Evolutionary conservation across 2,888 invertebrate species (phyloP), one percentile per base, ranked within the genome.

Genomic region (Caenorhabditis afra): DNA sequence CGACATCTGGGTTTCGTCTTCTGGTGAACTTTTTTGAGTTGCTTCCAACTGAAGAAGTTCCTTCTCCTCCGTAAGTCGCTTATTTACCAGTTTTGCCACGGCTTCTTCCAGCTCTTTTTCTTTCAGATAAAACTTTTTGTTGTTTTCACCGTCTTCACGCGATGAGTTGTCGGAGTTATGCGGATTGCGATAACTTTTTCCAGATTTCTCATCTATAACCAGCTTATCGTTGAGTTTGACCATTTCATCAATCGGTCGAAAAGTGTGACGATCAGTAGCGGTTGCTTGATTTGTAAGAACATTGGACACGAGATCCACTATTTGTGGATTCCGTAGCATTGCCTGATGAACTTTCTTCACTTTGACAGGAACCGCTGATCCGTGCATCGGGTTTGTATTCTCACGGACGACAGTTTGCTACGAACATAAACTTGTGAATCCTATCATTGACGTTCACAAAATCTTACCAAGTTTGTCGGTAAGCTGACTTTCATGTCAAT

Each of bases 391-490:
- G 20, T 82, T 81, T 4, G 77, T 75, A 12, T 77, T 70, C 37
- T 58, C 64, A 16, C 80, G 59, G 37, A 81, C 71, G 7, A 37
- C 73, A 22, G 76, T 68, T 67, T 71, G 66, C 76, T 80, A 71
- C n/a, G 7, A 75, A 79, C 23, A 20, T 1, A 41, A 65, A 35
- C 18, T 35, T 14, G 4, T 29, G 11, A 49, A 23, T 44, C n/a
- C n/a, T n/a, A n/a, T n/a, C n/a, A n/a, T n/a, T n/a, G n/a, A n/a
- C n/a, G n/a, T n/a, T n/a, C n/a, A n/a, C n/a, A n/a, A n/a, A n/a
- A n/a, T n/a, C 58, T 50, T 11, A 80, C 85, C 68, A 79, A 70
- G 22, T 85, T 84, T 11, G 75, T 83, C 23, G 86, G 84, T 23
- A 86, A 62, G 8, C 65, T 45, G 20, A 81, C 81, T 61, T 71